Conservation (phyloP, 2,113 vertebrate species). For the Clarias macrocephalus region DNA sequence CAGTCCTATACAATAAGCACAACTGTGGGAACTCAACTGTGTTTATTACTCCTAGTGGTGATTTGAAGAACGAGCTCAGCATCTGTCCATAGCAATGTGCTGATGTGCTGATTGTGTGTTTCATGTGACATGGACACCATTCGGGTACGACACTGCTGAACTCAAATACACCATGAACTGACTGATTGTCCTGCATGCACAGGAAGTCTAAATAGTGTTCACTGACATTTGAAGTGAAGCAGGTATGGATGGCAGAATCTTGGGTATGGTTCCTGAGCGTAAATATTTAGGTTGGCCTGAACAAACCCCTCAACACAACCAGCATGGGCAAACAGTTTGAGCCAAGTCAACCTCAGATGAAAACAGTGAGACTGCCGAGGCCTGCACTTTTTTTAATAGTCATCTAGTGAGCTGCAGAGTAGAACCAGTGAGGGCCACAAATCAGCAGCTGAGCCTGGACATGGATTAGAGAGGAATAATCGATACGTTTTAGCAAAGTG, state of each 20-base stretch:
- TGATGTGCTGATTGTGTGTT: slow-evolving; percentile 30
- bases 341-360: slow-evolving; percentile 56
- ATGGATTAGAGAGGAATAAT: background rate
- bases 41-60: too few relatives aligned
- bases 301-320: slow-evolving; percentile 40
- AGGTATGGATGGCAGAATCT: slow-evolving; percentile 40
- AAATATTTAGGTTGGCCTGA: slow-evolving; percentile 58
- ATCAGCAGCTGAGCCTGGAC: background rate
- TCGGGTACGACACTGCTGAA: slow-evolving; percentile 38
- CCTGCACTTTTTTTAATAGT: slow-evolving; percentile 46
- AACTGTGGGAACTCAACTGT: too few relatives aligned
- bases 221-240: slow-evolving; percentile 24
- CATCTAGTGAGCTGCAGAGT: slow-evolving; percentile 22
- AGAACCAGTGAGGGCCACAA: slow-evolving; percentile 31
- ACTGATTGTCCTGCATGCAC: slow-evolving; percentile 20
- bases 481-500: background rate
- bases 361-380: slow-evolving; percentile 49
- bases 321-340: slow-evolving; percentile 36
- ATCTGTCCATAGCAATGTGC: slow-evolving; percentile 14
- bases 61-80: slow-evolving; percentile 9
- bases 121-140: slow-evolving; percentile 33
- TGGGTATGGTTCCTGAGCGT: slow-evolving; percentile 51
- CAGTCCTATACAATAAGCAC: background rate
- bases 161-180: slow-evolving; percentile 14
- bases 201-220: slow-evolving; percentile 43